Evolutionary conservation across 1,140 invertebrate genomes (phyloP), one percentile per base, ranked within the genome.

Genomic region (Drosophila erecta): DNA sequence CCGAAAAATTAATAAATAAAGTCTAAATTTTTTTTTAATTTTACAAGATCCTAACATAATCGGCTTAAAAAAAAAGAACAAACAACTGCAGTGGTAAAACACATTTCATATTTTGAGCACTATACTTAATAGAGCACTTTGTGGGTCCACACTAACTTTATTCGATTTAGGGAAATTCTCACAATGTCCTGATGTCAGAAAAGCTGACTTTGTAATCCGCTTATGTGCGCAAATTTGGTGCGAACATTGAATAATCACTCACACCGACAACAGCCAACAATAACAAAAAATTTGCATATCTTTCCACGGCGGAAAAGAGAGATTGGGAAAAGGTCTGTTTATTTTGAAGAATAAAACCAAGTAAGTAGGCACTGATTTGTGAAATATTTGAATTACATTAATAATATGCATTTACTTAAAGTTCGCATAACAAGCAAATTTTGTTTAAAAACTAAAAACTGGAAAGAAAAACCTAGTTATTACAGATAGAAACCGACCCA

Each of bases 251-350:
- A 57, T 70, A 70, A 57, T 40, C 66, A 70, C 12, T 38, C 27
- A 66, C 38, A 27, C 49, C 50, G 51, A 40, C 64, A 70, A 33
- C 61, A 54, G 41, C 17, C 66, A 69, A 70, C 50, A 70, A 70
- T 69, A 69, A 70, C 22, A 70, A 70, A 69, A 38, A 70, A 70
- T 70, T 70, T 70, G 66, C 66, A 70, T 70, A 56, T 56, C 33
- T 40, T 30, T 2, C 40, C 12, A 4, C 15, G 6, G 56, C 38
- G 41, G 38, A 56, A 46, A 17, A 41, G 12, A 5, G 6, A 14
- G 50, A 53, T 56, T 37, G 37, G 20, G 27, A 54, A 65, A 51
- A 56, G 15, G 5, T 4, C 17, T 40, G 35, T 57, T 44, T 67
- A 67, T 46, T 37, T 55, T 46, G 2, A 14, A 35, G 15, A 33